A percentile compares a stretch with the other conserved stretches of the same genome.
Conservation (phyloP, 2,888 invertebrate genomes). For the Atrina japonica region DNA sequence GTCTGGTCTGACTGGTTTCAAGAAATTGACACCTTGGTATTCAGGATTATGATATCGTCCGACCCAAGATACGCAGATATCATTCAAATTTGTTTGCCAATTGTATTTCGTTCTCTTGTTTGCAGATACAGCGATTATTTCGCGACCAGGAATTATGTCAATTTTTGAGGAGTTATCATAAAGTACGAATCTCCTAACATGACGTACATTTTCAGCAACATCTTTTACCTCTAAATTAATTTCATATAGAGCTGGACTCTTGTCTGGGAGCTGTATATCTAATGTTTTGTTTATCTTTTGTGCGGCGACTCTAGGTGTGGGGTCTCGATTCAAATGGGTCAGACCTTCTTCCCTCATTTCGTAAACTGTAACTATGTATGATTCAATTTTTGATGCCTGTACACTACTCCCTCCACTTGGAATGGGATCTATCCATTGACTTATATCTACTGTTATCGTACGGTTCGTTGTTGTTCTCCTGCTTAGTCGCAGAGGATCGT, state of each 20-base stretch:
- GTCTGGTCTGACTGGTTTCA: constrained; percentile 42
- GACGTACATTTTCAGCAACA: constrained; percentile 42
- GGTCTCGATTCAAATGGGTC: not conserved
- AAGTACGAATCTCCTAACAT: constrained; percentile 47
- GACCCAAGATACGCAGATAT: constrained; percentile 26
- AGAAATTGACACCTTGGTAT: constrained; percentile 29
- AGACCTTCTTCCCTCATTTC: constrained; percentile 18
- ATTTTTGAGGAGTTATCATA: constrained; percentile 47
- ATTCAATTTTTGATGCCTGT: constrained; percentile 50
- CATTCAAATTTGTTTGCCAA: constrained; percentile 30
- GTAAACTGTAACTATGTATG: constrained; percentile 37
- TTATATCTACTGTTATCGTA: constrained; percentile 34
- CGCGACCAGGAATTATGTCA: constrained; percentile 6
- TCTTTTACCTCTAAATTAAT: constrained; percentile 45
- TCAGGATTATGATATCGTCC: constrained; percentile 34
- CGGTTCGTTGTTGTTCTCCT: constrained; percentile 1
- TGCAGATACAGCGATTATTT: constrained; percentile 42
- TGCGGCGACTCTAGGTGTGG: not conserved
- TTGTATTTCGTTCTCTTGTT: constrained; percentile 7
- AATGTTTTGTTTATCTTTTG: not conserved
- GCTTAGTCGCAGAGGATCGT: constrained; percentile 24
- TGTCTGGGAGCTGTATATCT: not conserved
- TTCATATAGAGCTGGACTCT: constrained; percentile 41
- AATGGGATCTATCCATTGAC: constrained; percentile 52
- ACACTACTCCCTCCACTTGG: constrained; percentile 11